phyloP scores from a whole-genome alignment of 1,140 invertebrate species.

The Nasonia longicornis region DNA sequence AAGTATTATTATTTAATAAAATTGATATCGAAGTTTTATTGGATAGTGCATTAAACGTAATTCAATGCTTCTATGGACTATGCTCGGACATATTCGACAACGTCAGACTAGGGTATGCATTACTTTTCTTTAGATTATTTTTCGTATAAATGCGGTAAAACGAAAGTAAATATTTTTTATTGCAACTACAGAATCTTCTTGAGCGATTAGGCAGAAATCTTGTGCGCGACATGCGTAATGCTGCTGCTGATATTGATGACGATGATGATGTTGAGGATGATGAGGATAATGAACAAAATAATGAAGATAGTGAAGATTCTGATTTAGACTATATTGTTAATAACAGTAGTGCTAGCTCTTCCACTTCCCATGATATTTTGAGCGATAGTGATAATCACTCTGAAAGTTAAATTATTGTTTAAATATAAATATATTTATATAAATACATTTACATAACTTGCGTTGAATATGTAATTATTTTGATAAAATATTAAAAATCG shows the following conservation, averaged over 20 bases:
- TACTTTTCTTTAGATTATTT: conserved; percentile 17
- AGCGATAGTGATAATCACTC: conserved; percentile 48
- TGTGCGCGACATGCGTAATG: not conserved
- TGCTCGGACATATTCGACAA: conserved; percentile 68
- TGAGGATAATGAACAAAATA: conserved; percentile 21
- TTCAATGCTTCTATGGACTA: conserved; percentile 70
- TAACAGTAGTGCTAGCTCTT: conserved; percentile 39
- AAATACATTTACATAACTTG: not conserved
- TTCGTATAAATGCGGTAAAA: not conserved
- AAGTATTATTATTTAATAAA: conserved; percentile 25
- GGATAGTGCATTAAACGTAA: conserved; percentile 66
- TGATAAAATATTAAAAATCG: conserved; percentile 9
- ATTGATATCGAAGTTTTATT: conserved; percentile 36
- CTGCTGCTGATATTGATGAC: conserved; percentile 27
- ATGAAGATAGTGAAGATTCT: conserved; percentile 11
- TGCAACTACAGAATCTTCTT: conserved; percentile 22
- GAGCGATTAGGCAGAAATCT: not conserved
- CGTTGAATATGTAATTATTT: not conserved
- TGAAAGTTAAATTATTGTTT: conserved; percentile 38
- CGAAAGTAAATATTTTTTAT: not conserved
- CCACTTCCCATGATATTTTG: conserved; percentile 44
- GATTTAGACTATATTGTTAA: conserved; percentile 36
- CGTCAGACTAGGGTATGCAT: conserved; percentile 22
- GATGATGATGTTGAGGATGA: conserved; percentile 7
- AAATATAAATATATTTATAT: conserved; percentile 9